Percentiles rank a stretch among this genome's conserved stretches.
These are phyloP conservation scores for Palythoa grandiflora DNA, from an alignment of 92 coral and sea anemone genomes.

Conservation along the genomic window DNA sequence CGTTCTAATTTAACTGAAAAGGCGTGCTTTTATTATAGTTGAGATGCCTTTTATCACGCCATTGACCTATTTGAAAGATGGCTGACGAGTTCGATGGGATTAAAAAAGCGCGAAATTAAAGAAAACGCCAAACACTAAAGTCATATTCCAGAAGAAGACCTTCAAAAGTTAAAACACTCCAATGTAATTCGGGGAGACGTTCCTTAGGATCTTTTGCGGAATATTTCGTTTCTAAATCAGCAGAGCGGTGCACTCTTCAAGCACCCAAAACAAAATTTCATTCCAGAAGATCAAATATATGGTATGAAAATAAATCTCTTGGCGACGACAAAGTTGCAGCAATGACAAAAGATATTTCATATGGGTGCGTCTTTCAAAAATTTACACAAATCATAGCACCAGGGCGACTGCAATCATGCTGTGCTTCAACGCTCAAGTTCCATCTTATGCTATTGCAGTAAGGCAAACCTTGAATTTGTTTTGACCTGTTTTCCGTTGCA, in stretches of 20 bases:
- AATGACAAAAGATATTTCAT: background rate
- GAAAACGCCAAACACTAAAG: slow-evolving; percentile 66
- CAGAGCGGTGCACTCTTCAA: background rate
- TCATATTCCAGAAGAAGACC: slow-evolving; percentile 49
- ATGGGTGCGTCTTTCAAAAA: background rate
- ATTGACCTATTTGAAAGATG: too few species aligned
- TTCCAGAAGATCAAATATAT: background rate
- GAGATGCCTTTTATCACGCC: too few species aligned
- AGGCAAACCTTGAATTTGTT: background rate
- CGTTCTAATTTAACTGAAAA: too few species aligned
- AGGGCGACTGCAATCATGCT: too few species aligned
- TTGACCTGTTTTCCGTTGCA: background rate
- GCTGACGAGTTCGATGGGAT: too few species aligned
- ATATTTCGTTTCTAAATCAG: slow-evolving; percentile 52
- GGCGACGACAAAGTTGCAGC: too few species aligned
- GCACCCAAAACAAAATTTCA: background rate
- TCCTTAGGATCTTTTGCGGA: slow-evolving; percentile 62
- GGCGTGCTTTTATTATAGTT: too few species aligned
- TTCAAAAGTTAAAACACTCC: slow-evolving; percentile 45
- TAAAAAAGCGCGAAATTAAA: slow-evolving; percentile 63
- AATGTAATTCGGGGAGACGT: slow-evolving; percentile 41
- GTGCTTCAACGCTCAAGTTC: background rate
- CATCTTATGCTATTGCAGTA: background rate
- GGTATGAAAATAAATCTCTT: too few species aligned
- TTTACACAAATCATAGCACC: background rate